Conservation (phyloP, 1,140 invertebrate genomes). For the Leptoteleia sp. region DNA sequence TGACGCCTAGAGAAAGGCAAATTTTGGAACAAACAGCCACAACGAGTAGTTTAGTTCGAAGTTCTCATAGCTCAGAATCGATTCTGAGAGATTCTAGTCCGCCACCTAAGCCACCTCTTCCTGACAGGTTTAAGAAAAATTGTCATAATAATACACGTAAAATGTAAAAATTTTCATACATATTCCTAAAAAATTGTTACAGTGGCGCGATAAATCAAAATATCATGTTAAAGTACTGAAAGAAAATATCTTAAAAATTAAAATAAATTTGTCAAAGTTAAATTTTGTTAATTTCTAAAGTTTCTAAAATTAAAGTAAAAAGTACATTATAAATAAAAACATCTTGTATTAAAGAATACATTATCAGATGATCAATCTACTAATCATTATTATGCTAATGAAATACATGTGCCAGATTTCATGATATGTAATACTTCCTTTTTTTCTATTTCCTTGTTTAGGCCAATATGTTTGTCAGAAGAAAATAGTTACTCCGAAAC, state of each 20-base stretch:
- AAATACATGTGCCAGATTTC: too few species aligned
- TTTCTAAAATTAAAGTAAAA: too few species aligned
- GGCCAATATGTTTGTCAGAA: slow-evolving; percentile 75
- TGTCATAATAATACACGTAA: slow-evolving; percentile 18
- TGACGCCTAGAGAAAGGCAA: slow-evolving; percentile 88
- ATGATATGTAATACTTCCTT: neutral
- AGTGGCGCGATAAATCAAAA: too few species aligned
- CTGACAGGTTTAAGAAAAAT: slow-evolving; percentile 83
- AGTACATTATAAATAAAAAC: too few species aligned
- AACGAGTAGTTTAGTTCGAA: slow-evolving; percentile 82
- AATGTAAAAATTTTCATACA: slow-evolving; percentile 20
- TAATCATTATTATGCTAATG: too few species aligned
- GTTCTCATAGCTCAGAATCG: slow-evolving; percentile 89
- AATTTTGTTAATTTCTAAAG: too few species aligned
- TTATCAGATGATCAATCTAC: too few species aligned
- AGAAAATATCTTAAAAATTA: too few species aligned
- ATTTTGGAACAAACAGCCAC: slow-evolving; percentile 85
- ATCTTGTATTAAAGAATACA: too few species aligned
- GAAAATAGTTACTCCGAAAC: slow-evolving; percentile 76
- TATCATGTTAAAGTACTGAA: too few species aligned
- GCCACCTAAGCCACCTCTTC: slow-evolving; percentile 93
- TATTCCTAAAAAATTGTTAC: too few species aligned
- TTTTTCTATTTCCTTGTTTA: slow-evolving; percentile 64
- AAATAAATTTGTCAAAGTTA: too few species aligned
- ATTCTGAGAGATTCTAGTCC: slow-evolving; percentile 85